A percentile compares a stretch with the other conserved stretches of the same genome.
phyloP scores from a whole-genome alignment of 2,113 vertebrate genomes.

The Passer domesticus region DNA sequence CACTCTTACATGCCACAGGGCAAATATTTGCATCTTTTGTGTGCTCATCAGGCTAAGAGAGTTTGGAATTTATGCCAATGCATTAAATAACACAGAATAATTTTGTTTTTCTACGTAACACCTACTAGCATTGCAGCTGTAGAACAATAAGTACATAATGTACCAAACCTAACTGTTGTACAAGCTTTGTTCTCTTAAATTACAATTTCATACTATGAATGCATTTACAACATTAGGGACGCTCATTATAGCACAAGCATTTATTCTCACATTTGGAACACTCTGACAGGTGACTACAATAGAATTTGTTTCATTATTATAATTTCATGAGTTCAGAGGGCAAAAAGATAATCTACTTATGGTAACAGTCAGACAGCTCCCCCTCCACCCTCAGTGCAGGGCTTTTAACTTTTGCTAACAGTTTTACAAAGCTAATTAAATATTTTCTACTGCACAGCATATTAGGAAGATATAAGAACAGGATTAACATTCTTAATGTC shows the following conservation, averaged over 20 bases:
- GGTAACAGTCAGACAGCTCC: slow-evolving; percentile 1
- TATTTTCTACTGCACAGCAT: slow-evolving; percentile 47
- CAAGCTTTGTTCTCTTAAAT: background rate
- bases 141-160: background rate
- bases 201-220: background rate
- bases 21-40: background rate
- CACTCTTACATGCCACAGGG: background rate
- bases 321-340: slow-evolving; percentile 52
- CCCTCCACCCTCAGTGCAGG: background rate
- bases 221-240: background rate
- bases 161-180: background rate
- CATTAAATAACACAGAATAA: background rate
- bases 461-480: slow-evolving; percentile 35
- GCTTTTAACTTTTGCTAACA: slow-evolving; percentile 45
- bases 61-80: background rate
- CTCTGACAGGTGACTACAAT: slow-evolving; percentile 17
- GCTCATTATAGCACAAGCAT: background rate
- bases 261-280: background rate
- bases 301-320: slow-evolving; percentile 41
- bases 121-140: background rate
- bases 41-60: background rate
- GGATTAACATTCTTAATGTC: slow-evolving; percentile 59
- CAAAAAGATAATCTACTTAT: slow-evolving; percentile 56
- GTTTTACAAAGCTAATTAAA: slow-evolving; percentile 54
- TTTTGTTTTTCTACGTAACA: background rate